phyloP scores from a whole-genome alignment of 2,113 vertebrate species.

The Sander lucioperca region DNA sequence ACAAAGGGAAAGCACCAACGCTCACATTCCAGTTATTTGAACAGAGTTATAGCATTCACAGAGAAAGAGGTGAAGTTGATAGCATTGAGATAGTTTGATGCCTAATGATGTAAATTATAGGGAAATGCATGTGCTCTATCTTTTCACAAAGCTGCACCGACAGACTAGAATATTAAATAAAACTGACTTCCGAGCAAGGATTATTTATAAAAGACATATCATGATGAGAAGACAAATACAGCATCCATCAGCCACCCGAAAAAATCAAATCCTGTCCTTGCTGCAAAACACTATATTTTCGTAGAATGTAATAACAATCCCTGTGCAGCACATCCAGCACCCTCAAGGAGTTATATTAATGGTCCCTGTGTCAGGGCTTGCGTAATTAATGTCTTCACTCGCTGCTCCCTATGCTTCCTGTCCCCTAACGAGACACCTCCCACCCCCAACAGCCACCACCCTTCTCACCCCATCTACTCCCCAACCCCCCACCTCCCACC shows the following conservation, averaged over 20 bases:
- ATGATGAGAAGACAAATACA: not conserved
- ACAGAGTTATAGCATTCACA: conserved; percentile 14
- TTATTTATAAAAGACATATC: not conserved
- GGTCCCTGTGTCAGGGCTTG: conserved; percentile 31
- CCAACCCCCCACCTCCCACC: not conserved
- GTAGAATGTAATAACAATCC: not conserved
- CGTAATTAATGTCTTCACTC: conserved; percentile 44
- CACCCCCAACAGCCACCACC: not conserved
- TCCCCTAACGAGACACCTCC: conserved; percentile 28
- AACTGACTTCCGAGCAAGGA: not conserved
- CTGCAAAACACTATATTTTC: not conserved
- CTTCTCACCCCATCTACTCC: not conserved
- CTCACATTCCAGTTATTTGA: conserved; percentile 49
- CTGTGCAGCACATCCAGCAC: not conserved
- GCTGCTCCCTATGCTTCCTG: not conserved
- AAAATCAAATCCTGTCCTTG: not conserved
- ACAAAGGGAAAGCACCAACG: conserved; percentile 27
- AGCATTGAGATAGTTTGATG: conserved; percentile 6
- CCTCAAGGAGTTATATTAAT: conserved; percentile 37
- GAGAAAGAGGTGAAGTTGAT: conserved; percentile 11
- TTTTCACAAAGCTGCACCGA: conserved; percentile 21
- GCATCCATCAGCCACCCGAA: not conserved
- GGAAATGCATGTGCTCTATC: not conserved
- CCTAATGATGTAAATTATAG: conserved; percentile 21
- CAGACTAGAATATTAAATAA: not conserved